Conservation (phyloP, 23 tunicate genomes). For the Pegea sp. region DNA sequence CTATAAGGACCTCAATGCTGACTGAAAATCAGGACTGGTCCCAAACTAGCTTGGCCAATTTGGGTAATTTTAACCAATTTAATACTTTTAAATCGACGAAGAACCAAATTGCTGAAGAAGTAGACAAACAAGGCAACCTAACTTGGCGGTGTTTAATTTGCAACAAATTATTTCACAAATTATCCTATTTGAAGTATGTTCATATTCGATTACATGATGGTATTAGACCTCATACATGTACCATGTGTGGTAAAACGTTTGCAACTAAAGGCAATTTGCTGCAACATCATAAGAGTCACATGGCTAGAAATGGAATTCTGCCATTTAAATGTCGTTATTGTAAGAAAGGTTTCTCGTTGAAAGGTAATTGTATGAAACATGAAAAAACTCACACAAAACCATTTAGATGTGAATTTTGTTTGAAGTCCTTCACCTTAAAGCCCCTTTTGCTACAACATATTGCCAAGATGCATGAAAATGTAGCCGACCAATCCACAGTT, state of each 20-base stretch:
- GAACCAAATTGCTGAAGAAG: constrained; percentile 3
- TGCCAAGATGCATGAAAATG: constrained; percentile 1
- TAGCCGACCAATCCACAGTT: constrained; percentile 4
- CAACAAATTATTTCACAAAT: constrained; percentile 8
- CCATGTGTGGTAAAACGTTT: constrained; percentile 13
- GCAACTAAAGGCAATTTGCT: constrained; percentile 21
- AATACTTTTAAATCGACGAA: not conserved
- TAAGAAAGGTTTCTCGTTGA: constrained; percentile 13
- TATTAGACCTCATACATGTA: constrained; percentile 7
- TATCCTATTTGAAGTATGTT: constrained; percentile 18
- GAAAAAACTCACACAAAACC: constrained; percentile 29
- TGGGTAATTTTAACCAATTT: too few relatives aligned
- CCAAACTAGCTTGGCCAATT: too few relatives aligned
- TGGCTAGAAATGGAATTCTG: constrained; percentile 13
- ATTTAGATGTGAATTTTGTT: constrained; percentile 16
- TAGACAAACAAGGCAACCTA: constrained; percentile 8
- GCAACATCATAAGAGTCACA: constrained; percentile 22
- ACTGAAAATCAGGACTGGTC: too few relatives aligned
- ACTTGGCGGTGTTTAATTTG: constrained; percentile 16
- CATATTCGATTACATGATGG: constrained; percentile 17
- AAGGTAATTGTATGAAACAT: constrained; percentile 22
- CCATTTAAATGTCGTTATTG: constrained; percentile 14
- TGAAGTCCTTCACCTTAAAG: constrained; percentile 8
- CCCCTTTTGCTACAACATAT: not conserved
- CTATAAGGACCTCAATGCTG: too few relatives aligned